phyloP scores from a whole-genome alignment of 1,140 invertebrate genomes.

The Pentalonia nigronervosa region DNA sequence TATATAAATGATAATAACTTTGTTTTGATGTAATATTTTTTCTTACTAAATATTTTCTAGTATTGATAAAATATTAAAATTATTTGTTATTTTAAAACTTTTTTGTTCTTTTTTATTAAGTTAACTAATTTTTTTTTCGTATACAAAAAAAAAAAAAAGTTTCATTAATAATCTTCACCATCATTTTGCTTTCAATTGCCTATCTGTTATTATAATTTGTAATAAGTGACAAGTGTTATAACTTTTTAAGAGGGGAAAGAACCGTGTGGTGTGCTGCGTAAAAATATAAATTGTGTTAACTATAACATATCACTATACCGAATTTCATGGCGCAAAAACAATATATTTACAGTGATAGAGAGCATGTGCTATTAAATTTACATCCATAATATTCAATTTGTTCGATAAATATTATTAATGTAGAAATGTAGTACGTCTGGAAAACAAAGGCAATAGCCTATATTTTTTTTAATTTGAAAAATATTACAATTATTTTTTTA shows the following conservation, averaged over 20 bases:
- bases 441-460: neutral
- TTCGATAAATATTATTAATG: neutral
- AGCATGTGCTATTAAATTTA: neutral
- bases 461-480: neutral
- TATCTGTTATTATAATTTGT: no score
- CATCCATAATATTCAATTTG: neutral
- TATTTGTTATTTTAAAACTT: neutral
- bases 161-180: neutral
- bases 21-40: neutral
- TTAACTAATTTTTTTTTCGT: neutral
- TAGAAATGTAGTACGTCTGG: neutral
- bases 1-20: neutral
- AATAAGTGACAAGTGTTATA: neutral
- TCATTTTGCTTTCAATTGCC: neutral
- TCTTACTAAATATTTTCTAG: neutral
- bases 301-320: neutral
- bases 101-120: neutral
- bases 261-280: constrained; percentile 9
- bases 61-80: neutral
- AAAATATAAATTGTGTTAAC: constrained; percentile 19
- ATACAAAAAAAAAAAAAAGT: neutral
- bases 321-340: constrained; percentile 50
- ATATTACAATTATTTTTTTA: neutral
- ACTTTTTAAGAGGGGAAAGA: neutral
- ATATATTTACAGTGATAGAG: neutral